A percentile compares a stretch with the other conserved stretches of the same genome.
Evolutionary conservation across 2,888 invertebrate species (phyloP).

Genomic region (Hoplodrina ambigua): DNA sequence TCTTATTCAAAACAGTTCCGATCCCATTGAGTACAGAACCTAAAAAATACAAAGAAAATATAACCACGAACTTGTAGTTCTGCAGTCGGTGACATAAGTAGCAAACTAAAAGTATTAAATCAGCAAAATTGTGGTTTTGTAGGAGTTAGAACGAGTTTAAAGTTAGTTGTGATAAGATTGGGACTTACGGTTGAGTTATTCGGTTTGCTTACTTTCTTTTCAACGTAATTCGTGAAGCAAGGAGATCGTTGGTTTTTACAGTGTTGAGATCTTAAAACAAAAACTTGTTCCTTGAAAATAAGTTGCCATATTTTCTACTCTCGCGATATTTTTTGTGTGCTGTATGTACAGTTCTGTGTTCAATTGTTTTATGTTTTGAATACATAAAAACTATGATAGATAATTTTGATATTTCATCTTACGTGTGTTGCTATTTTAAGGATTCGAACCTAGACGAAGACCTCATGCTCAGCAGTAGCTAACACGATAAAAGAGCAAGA

Average conservation of each 20-base stretch:
- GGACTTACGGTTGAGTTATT: conserved; percentile 30
- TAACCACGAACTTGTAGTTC: conserved; percentile 24
- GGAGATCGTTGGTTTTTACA: background rate
- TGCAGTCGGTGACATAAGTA: conserved; percentile 16
- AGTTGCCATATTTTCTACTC: background rate
- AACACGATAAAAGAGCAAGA: too few relatives aligned
- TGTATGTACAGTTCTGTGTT: too few relatives aligned
- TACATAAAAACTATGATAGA: too few relatives aligned
- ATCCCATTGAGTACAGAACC: too few relatives aligned
- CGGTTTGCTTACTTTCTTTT: conserved; percentile 13
- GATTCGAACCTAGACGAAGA: too few relatives aligned
- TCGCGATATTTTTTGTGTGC: too few relatives aligned
- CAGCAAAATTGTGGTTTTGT: conserved; percentile 40
- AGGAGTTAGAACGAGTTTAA: conserved; percentile 48
- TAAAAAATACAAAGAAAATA: conserved; percentile 8
- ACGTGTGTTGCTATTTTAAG: too few relatives aligned
- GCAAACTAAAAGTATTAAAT: conserved; percentile 54
- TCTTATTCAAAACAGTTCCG: too few relatives aligned
- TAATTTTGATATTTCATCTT: too few relatives aligned
- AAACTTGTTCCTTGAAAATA: background rate
- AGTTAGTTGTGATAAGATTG: conserved; percentile 41
- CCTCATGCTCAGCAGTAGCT: too few relatives aligned
- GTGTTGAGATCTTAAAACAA: background rate
- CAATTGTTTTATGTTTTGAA: too few relatives aligned
- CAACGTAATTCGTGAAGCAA: conserved; percentile 3